Base-by-base conservation (phyloP, 2,113 vertebrate species). In the Perca fluviatilis region DNA sequence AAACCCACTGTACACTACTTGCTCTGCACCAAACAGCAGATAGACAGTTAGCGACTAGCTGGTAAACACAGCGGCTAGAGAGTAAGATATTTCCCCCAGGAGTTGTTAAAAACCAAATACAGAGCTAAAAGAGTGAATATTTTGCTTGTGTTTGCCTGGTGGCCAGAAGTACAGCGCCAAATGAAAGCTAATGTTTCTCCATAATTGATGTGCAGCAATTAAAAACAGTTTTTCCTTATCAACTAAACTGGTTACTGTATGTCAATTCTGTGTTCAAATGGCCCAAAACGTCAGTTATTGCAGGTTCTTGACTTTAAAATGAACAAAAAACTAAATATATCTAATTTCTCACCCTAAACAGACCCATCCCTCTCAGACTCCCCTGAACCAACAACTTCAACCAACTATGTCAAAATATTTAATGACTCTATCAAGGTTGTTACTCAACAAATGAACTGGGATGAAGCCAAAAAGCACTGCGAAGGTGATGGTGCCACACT, bases 381-480 rank as follows among this genome's bases (percentile, higher is more conserved):
- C 57, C 51, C 93, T 78, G 91, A 95, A 73, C 84, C 93, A 68
- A 53, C 79, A 10, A 63, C 86, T 11, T 43, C 40, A 19, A 77
- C 76, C 23, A 81, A 71, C 33, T 92, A 94, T 81, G 25, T 96
- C 40, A 93, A 57, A 69, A 91, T 95, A 69, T 91, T 91, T 13
- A 94, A 96, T 86, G 95, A 92, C 76, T 97, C 93, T 67, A 95
- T 96, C 63, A 94, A 95, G 14, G 74, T 96, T 40, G 23, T 95
- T 53, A 88, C 85, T 54, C 79, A 86, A 47, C 91, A 95, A 85
- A 89, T 96, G 91, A 94, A 86, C 3, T 98, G 97, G 97, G 54
- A 91, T 3, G 95, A 95, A n/a, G 97, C 97, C 21, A 76, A 61
- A 7, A 46, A 68, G 7, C 82, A 91, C 11, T 98, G 97, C 85